Evolutionary conservation across 2,888 invertebrate genomes (phyloP), one percentile per base, ranked within the genome.

Genomic region (Tineola bisselliella): DNA sequence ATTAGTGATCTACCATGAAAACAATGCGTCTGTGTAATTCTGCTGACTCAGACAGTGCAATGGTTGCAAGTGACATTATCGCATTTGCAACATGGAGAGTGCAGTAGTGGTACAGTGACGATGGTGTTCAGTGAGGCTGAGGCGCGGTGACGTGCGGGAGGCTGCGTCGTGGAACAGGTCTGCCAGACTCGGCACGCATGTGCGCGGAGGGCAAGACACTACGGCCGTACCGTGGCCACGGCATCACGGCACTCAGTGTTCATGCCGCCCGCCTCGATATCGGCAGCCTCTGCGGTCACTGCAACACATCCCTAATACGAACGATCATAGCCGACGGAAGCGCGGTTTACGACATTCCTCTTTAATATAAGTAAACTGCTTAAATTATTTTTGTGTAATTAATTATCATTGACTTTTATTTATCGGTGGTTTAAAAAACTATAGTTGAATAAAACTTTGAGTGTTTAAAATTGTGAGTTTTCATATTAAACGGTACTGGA

Each of bases 201-300:
- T 54, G 54, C 54, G 54, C 54, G 54, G 54, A 54, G 54, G 54
- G 54, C 54, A 25, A 54, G 25, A 25, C 48, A 48, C 48, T 48
- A 48, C 48, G 54, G 54, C 25, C 25, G 54, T 18, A 54, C 54
- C 11, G 19, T 25, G 54, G 18, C 25, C 18, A 54, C 54, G 19
- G 25, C 19, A 25, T n/a, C n/a, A n/a, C n/a, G n/a, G n/a, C 25
- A 25, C 54, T 25, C 19, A 25, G 54, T 25, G 18, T 54, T 25
- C 48, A 48, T 17, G 54, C 54, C 54, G 54, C 18, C 25, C 54
- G 54, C 25, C 54, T 54, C 25, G 19, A 54, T 54, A 54, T 54
- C 54, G 54, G 25, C 54, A 25, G 54, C 12, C n/a, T 54, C 19
- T 54, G 25, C 54, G 54, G 54, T 54, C 25, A 25, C 25, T 17